Conservation (phyloP, 2,888 invertebrate species). For the Latrodectus elegans region DNA sequence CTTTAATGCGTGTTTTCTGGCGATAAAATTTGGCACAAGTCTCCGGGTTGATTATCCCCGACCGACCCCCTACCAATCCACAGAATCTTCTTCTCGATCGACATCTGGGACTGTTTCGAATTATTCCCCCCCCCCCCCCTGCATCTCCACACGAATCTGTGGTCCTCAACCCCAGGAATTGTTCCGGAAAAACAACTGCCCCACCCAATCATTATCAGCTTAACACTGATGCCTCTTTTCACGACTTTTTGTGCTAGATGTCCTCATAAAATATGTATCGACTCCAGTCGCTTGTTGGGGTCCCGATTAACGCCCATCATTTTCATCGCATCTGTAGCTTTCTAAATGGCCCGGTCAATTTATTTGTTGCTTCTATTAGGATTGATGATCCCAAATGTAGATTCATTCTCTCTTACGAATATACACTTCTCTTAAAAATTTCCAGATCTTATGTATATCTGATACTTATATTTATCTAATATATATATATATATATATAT, state of each 20-base stretch:
- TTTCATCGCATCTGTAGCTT: too few species aligned
- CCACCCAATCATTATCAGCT: slow-evolving; percentile 1
- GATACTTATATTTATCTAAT: too few species aligned
- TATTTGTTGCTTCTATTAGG: too few species aligned
- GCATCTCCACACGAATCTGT: not conserved
- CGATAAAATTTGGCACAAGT: slow-evolving; percentile 53
- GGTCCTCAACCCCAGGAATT: not conserved
- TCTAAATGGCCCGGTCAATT: too few species aligned
- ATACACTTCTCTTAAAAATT: too few species aligned
- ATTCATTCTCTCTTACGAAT: too few species aligned
- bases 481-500: too few species aligned
- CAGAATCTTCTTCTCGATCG: slow-evolving; percentile 22
- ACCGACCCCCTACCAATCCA: not conserved
- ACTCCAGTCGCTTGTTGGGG: not conserved
- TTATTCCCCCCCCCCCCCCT: not conserved
- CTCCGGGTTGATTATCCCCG: slow-evolving; percentile 54
- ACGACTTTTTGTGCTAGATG: not conserved
- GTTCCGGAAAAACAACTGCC: not conserved
- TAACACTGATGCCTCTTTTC: not conserved
- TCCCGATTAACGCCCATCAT: too few species aligned
- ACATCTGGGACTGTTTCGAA: slow-evolving; percentile 1
- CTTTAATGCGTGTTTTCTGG: slow-evolving; percentile 47
- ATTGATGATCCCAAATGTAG: too few species aligned
- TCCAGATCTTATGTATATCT: too few species aligned
- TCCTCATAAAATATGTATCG: not conserved